Evolutionary conservation across 1,140 invertebrate genomes (phyloP), one percentile per base, ranked within the genome.

Genomic region (Nephotettix cincticeps): DNA sequence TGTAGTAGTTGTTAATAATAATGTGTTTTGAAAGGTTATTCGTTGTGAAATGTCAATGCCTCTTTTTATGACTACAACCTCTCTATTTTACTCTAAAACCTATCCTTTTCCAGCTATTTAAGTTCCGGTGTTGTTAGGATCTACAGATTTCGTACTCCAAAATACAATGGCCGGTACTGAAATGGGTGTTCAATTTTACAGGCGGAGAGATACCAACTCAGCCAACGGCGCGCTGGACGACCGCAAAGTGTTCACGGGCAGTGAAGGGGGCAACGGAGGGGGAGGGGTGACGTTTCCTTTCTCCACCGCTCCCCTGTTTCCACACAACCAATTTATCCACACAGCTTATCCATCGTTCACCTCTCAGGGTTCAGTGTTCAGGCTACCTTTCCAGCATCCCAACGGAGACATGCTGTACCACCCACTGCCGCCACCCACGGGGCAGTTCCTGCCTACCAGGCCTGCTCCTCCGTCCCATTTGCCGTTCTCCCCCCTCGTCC

Each of bases 401-500:
- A 74, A 67, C 65, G 71, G 71, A 30, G 73, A 75, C 13, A 71
- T 75, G 51, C 51, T 75, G 3, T 74, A 71, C 64, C 72, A 72
- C 6, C 72, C 71, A 29, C 54, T 68, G 17, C 70, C 73, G 13
- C 76, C 76, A 17, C 64, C 69, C 1, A 61, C 68, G 6, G 32
- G 65, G 29, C 67, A 51, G 23, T 71, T 71, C 29, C 74, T 79
- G n/a, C 79, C 83, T 68, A 81, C 84, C 27, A 79, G 82, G 69
- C 81, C 81, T 82, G 28, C 84, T 80, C 81, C 82, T n/a, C 78
- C 85, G 29, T 78, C 80, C 23, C 79, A 79, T 74, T 83, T 81
- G 78, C 82, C 82, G 75, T 84, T 80, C 19, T 80, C 65, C 77
- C 77, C 64, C 75, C 74, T 28, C 81, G 70, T 75, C 71, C 76